These are phyloP conservation scores for Tetragonula clypearis DNA, from an alignment of 1,140 invertebrate genomes.

Conservation along the genomic window DNA sequence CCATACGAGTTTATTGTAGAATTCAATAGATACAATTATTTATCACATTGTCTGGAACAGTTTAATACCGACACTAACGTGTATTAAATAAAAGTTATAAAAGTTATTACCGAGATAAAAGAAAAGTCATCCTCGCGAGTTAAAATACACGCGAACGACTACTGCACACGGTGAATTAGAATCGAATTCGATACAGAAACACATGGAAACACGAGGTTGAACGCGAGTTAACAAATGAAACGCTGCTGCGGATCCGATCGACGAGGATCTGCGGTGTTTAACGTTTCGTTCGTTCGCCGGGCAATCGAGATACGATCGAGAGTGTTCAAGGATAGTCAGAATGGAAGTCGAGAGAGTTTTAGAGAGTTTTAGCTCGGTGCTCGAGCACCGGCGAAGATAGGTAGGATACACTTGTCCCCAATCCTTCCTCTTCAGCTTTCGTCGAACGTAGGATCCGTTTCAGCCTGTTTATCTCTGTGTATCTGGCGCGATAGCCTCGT, in stretches of 20 bases:
- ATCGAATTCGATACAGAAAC: not conserved
- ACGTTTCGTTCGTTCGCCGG: not conserved
- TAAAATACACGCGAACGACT: no score
- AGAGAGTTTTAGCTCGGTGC: not conserved
- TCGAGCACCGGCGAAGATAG: conserved; percentile 16
- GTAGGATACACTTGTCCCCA: conserved; percentile 41
- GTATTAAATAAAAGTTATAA: no score
- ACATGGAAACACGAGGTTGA: not conserved
- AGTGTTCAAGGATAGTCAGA: not conserved
- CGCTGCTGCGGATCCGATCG: not conserved
- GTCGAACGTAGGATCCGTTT: conserved; percentile 25
- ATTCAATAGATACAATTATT: no score
- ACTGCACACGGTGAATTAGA: no score
- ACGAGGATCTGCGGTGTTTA: not conserved
- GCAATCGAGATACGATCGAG: conserved; percentile 9
- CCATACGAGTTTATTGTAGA: no score
- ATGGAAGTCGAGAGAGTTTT: conserved; percentile 46
- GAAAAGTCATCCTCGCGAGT: no score
- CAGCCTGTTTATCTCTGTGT: conserved; percentile 20
- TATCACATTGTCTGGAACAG: no score
- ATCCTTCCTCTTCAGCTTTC: conserved; percentile 29
- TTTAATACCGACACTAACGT: no score
- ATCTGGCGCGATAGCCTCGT: no score
- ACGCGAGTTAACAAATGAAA: not conserved
- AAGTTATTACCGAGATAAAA: no score